These are phyloP conservation scores for Pinctada fucata DNA, from an alignment of 2,888 invertebrate species.

Conservation along the genomic window DNA sequence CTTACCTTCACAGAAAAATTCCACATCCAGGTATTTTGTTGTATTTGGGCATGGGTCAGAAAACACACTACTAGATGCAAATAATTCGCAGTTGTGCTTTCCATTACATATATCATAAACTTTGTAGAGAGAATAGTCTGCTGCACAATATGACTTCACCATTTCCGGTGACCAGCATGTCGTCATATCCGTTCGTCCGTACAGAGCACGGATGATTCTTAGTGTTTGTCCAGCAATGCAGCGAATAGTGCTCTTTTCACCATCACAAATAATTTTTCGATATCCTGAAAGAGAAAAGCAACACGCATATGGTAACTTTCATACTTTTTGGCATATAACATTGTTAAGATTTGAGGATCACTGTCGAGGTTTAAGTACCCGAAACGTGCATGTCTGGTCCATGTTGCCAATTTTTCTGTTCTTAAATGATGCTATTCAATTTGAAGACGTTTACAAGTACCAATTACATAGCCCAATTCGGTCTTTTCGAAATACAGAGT, in stretches of 20 bases:
- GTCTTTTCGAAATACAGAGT: too few species aligned
- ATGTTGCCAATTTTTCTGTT: too few species aligned
- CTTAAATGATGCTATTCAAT: too few species aligned
- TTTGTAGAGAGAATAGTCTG: conserved; percentile 12
- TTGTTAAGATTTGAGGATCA: too few species aligned
- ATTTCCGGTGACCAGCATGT: conserved; percentile 2
- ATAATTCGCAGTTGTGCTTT: background rate
- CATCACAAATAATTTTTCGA: conserved; percentile 1
- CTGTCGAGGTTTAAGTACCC: too few species aligned
- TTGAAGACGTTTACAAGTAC: too few species aligned
- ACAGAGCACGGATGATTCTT: background rate
- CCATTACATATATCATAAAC: conserved; percentile 6
- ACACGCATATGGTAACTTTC: too few species aligned
- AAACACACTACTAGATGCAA: background rate
- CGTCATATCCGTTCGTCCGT: background rate
- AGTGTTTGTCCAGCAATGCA: conserved; percentile 5
- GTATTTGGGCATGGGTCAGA: background rate
- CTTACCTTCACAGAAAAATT: background rate
- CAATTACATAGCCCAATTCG: too few species aligned
- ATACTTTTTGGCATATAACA: too few species aligned
- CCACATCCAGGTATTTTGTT: background rate
- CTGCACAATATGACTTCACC: background rate
- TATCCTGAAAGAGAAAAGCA: background rate
- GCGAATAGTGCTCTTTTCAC: background rate
- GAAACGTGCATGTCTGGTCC: too few species aligned